Evolutionary conservation across 2,888 invertebrate genomes (phyloP).

Genomic region (Portevinia maculata): DNA sequence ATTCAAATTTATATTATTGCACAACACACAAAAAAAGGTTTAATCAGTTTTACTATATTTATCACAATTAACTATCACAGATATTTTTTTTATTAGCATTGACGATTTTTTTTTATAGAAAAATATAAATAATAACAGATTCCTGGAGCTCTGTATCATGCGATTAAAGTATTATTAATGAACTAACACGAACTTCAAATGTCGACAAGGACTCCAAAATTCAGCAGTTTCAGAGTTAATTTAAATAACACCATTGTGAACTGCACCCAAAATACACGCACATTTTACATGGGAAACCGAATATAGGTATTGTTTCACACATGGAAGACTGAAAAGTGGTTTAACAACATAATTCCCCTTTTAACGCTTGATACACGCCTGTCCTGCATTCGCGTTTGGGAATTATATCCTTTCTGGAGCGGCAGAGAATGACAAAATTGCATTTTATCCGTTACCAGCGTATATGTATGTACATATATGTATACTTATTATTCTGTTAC

Average conservation of each 20-base stretch:
- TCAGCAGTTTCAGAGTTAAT: slow-evolving; percentile 40
- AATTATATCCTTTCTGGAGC: slow-evolving; percentile 23
- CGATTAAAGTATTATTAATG: slow-evolving; percentile 30
- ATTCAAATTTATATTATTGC: too few species aligned
- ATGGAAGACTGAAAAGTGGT: slow-evolving; percentile 58
- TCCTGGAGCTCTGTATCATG: slow-evolving; percentile 30
- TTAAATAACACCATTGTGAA: slow-evolving; percentile 44
- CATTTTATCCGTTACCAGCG: slow-evolving; percentile 24
- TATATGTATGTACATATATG: slow-evolving; percentile 9
- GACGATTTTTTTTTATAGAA: too few species aligned
- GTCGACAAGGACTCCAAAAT: slow-evolving; percentile 20
- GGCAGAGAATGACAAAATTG: slow-evolving; percentile 21
- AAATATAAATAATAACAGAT: slow-evolving; percentile 7
- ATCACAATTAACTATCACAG: too few species aligned
- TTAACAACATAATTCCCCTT: slow-evolving; percentile 58
- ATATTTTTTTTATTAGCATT: too few species aligned
- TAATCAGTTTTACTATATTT: too few species aligned
- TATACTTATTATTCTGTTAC: slow-evolving; percentile 12
- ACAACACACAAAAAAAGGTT: too few species aligned
- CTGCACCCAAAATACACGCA: slow-evolving; percentile 17
- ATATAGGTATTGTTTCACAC: slow-evolving; percentile 8
- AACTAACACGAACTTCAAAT: slow-evolving; percentile 18
- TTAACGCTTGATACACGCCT: slow-evolving; percentile 30
- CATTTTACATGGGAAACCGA: slow-evolving; percentile 9
- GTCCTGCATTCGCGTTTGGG: slow-evolving; percentile 32